phyloP scores from a whole-genome alignment of 2,113 vertebrate genomes.

The Poeciliopsis occidentalis region DNA sequence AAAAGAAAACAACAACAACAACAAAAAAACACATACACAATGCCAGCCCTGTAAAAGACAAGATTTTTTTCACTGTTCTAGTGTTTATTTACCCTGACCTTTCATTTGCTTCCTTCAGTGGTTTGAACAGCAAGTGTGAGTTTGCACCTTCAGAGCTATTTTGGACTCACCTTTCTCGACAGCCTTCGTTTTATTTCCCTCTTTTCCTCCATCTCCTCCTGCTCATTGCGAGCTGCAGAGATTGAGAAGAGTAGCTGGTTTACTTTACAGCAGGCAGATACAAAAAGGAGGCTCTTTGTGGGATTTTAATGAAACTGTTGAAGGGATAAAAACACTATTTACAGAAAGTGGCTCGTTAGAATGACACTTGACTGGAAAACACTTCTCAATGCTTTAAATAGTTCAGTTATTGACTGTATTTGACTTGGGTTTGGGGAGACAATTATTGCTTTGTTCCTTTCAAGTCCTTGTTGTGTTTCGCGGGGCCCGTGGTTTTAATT shows the following conservation, averaged over 20 bases:
- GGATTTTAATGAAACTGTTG: conserved; percentile 15
- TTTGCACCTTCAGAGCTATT: conserved; percentile 45
- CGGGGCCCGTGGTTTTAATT: conserved; percentile 26
- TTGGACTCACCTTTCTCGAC: conserved; percentile 89
- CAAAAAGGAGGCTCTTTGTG: conserved; percentile 1
- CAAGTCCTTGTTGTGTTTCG: conserved; percentile 30
- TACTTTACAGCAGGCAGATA: not conserved
- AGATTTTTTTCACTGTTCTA: conserved; percentile 34
- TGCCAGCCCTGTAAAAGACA: conserved; percentile 1
- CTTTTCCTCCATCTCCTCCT: conserved; percentile 98
- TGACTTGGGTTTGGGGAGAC: conserved; percentile 32
- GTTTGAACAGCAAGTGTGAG: conserved; percentile 4
- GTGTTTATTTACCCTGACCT: conserved; percentile 36
- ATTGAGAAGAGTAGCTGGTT: conserved; percentile 39
- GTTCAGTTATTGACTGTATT: conserved; percentile 44
- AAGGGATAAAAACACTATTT: conserved; percentile 37
- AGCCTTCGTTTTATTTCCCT: conserved; percentile 95
- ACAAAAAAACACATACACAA: not conserved
- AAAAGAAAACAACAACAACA: not conserved
- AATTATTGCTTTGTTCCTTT: conserved; percentile 43
- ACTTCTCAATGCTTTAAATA: conserved; percentile 43
- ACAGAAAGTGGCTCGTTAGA: conserved; percentile 57
- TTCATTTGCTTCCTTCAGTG: conserved; percentile 12
- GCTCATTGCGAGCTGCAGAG: conserved; percentile 93
- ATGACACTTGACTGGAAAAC: conserved; percentile 31